Conservation (phyloP, 1,140 invertebrate species). For the Nebria ingens region DNA sequence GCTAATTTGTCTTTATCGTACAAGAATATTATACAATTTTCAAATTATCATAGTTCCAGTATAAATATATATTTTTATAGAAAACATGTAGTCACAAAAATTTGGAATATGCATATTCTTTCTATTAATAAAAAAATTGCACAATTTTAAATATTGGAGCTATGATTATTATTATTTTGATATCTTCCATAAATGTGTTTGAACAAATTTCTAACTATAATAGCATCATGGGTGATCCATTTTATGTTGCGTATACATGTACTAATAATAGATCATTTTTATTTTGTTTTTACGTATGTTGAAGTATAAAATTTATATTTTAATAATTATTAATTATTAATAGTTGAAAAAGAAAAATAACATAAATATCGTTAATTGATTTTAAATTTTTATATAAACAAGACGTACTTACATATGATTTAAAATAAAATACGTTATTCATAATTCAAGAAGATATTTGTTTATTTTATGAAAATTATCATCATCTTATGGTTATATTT, state of each 20-base stretch:
- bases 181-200: background rate
- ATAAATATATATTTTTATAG: background rate
- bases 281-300: background rate
- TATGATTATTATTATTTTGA: too few species aligned
- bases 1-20: too few species aligned
- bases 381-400: conserved; percentile 5
- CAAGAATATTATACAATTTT: too few species aligned
- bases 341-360: background rate
- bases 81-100: background rate
- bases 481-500: background rate
- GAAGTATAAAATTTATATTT: too few species aligned
- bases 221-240: too few species aligned
- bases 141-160: background rate
- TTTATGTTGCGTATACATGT: too few species aligned
- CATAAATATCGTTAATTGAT: background rate
- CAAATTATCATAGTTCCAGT: background rate
- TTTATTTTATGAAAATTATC: too few species aligned
- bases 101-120: background rate
- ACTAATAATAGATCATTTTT: background rate
- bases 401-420: background rate
- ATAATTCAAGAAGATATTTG: too few species aligned
- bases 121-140: too few species aligned
- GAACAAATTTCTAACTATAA: too few species aligned
- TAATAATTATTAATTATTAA: too few species aligned
- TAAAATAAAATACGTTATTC: too few species aligned